phyloP scores from a whole-genome alignment of 2,797 vertebrate species.

The Eleutherodactylus coqui region DNA sequence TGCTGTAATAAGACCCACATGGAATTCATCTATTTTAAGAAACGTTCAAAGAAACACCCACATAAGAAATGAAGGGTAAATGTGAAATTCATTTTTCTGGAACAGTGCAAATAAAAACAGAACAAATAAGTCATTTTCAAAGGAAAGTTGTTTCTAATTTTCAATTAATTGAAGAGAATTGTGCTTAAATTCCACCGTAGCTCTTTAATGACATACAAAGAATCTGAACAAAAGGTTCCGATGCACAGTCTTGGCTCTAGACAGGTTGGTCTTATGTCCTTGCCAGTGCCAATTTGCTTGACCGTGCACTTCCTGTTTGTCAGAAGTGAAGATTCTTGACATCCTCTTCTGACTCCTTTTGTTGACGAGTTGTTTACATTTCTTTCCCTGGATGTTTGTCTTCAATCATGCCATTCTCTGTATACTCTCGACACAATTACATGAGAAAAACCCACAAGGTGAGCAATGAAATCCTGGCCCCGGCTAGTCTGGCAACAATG shows the following conservation, averaged over 20 bases:
- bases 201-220: conserved; percentile 32
- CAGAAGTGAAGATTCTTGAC: too few relatives aligned
- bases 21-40: conserved; percentile 51
- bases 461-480: too few relatives aligned
- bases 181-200: conserved; percentile 34
- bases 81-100: conserved; percentile 51
- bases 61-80: conserved; percentile 29
- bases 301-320: too few relatives aligned
- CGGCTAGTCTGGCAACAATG: too few relatives aligned
- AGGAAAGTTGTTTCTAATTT: conserved; percentile 60
- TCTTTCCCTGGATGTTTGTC: too few relatives aligned
- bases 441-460: too few relatives aligned
- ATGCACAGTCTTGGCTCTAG: neutral
- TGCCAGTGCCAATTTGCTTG: neutral
- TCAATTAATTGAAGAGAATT: conserved; percentile 45
- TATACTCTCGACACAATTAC: too few relatives aligned
- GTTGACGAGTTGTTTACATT: too few relatives aligned
- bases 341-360: too few relatives aligned
- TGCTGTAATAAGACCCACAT: conserved; percentile 38
- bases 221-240: conserved; percentile 6
- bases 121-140: conserved; percentile 58
- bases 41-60: conserved; percentile 29
- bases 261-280: neutral
- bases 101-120: conserved; percentile 59
- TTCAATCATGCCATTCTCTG: too few relatives aligned